Evolutionary conservation across 2,113 vertebrate genomes (phyloP), one percentile per base, ranked within the genome.

Genomic region (Megaleporinus macrocephalus): DNA sequence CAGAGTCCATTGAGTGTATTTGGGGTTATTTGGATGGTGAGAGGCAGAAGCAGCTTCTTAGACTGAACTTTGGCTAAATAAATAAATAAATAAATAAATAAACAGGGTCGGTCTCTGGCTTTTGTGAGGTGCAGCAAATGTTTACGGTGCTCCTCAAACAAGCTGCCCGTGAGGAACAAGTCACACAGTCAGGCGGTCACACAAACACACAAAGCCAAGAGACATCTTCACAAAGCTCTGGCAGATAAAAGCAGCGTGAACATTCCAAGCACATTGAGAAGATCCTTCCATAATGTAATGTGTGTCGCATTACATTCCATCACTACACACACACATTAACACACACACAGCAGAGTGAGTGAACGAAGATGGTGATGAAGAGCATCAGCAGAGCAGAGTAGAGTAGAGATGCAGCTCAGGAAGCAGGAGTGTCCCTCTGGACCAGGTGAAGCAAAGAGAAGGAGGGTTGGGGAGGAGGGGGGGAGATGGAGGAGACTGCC

Each of bases 401-500:
- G 65, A 22, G 24, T 30, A 20, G 65, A 68, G 29, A 11, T 55
- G 53, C 14, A 20, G 20, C 53, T 55, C 49, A 51, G 53, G 14
- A 55, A 22, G 53, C 53, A 55, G 53, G 0, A 55, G 2, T 10
- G 12, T 18, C 65, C 20, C 30, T 22, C 5, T 33, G 33, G 27
- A 66, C 63, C 63, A 66, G 16, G 27, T 33, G 30, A 33, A 33
- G 27, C 61, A 36, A 36, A 66, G 33, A 0, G 2, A 13, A 26
- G 44, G 7, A 13, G 15, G 44, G 7, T 26, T 13, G 22, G 26
- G 51, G 59, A 15, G 30, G 29, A 12, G 49, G 57, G 20, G 51
- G 22, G 20, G 59, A 49, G 20, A 93, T 94, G 93, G 95, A 95
- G 93, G 93, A 96, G 95, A 96, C 96, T 96, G 96, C 95, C 96